Conservation (phyloP, 2,888 invertebrate genomes). For the Boloria selene region DNA sequence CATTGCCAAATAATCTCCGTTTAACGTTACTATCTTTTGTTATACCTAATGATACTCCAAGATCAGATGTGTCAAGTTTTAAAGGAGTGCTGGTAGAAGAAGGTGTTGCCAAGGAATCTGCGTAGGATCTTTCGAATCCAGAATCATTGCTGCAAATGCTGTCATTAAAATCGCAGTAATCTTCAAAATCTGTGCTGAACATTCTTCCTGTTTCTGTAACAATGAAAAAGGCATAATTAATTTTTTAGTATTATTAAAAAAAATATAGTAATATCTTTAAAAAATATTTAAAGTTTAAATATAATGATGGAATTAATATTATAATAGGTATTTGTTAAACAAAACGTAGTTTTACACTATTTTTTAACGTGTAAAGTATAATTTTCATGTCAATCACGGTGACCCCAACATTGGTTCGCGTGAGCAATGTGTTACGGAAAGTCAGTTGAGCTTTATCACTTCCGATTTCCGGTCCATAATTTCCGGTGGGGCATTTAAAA, state of each 20-base stretch:
- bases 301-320: too few species aligned
- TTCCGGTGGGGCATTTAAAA: conserved; percentile 54
- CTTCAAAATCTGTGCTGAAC: conserved; percentile 71
- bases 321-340: not conserved
- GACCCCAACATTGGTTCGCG: conserved; percentile 51
- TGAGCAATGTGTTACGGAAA: conserved; percentile 65
- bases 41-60: conserved; percentile 63
- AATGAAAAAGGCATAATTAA: conserved; percentile 4
- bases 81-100: conserved; percentile 59
- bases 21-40: conserved; percentile 61
- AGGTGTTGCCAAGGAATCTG: conserved; percentile 56
- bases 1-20: conserved; percentile 73
- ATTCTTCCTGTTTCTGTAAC: conserved; percentile 49
- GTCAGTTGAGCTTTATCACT: conserved; percentile 80
- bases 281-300: too few species aligned
- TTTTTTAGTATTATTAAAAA: not conserved
- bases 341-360: not conserved
- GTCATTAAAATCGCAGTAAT: conserved; percentile 77
- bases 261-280: too few species aligned
- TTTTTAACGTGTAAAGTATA: conserved; percentile 49
- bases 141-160: conserved; percentile 87
- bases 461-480: conserved; percentile 69
- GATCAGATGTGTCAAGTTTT: conserved; percentile 62
- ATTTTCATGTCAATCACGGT: conserved; percentile 51
- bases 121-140: conserved; percentile 86